These are phyloP conservation scores for Galaxias olidus DNA, from an alignment of 2,797 vertebrate species.

Conservation along the genomic window DNA sequence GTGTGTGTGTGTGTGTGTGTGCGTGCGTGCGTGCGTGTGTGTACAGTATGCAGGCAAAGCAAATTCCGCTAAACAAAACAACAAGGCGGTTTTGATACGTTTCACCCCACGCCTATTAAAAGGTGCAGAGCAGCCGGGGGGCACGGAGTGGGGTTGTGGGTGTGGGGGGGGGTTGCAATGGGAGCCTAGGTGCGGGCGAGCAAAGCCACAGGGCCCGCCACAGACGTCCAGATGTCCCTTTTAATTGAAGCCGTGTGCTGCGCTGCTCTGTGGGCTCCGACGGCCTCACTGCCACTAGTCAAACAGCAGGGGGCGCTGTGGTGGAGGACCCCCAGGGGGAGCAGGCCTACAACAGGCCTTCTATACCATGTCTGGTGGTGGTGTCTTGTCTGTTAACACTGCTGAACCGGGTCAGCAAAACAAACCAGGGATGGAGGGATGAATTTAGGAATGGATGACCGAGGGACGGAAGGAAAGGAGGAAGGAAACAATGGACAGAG, in stretches of 20 bases:
- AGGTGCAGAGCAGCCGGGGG: slow-evolving; percentile 8
- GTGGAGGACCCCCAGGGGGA: not conserved
- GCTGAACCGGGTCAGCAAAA: not conserved
- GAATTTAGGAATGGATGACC: slow-evolving; percentile 10
- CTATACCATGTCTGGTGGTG: too few species aligned
- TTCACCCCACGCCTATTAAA: slow-evolving; percentile 12
- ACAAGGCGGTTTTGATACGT: not conserved
- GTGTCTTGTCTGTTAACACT: not conserved
- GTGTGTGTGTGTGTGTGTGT: not conserved
- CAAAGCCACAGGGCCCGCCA: not conserved
- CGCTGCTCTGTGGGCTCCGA: not conserved
- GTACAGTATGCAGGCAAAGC: not conserved
- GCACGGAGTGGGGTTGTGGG: not conserved
- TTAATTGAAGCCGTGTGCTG: slow-evolving; percentile 20
- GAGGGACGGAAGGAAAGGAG: slow-evolving; percentile 3
- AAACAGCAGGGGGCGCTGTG: not conserved
- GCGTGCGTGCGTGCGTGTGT: not conserved
- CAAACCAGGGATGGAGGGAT: not conserved
- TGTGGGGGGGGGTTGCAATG: too few species aligned
- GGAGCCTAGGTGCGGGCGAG: not conserved
- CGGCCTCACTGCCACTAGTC: not conserved
- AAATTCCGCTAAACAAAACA: not conserved
- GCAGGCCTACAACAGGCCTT: not conserved
- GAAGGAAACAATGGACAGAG: too few species aligned
- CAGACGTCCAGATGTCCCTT: slow-evolving; percentile 10